Percentiles rank a stretch among this genome's conserved stretches.
Conservation (phyloP, 2,113 vertebrate genomes). For the Aldabrachelys gigantea region DNA sequence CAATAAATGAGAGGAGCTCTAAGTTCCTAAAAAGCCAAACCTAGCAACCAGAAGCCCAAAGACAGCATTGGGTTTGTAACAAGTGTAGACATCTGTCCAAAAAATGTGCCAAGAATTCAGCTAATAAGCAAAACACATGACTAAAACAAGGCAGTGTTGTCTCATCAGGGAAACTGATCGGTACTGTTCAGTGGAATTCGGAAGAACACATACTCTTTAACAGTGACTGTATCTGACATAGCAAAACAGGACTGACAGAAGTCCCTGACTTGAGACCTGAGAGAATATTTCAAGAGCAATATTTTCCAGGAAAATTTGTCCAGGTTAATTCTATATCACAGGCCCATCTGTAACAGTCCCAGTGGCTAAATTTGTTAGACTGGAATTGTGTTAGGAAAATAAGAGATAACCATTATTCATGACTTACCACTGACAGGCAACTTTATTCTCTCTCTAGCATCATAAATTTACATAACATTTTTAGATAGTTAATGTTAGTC, state of each 20-base stretch:
- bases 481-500: background rate
- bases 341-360: background rate
- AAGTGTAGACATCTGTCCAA: constrained; percentile 56
- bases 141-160: constrained; percentile 62
- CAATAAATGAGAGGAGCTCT: background rate
- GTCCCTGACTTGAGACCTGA: background rate
- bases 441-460: background rate
- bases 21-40: constrained; percentile 60
- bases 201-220: constrained; percentile 1
- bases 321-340: background rate
- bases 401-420: background rate
- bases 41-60: constrained; percentile 54
- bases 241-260: background rate
- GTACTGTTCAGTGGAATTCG: background rate
- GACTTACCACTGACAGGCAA: background rate
- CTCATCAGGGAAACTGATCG: constrained; percentile 50
- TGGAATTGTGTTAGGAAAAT: background rate
- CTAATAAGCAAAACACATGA: constrained; percentile 41
- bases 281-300: background rate
- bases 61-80: constrained; percentile 68
- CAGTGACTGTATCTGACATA: background rate
- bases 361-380: background rate
- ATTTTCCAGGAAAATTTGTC: constrained; percentile 1
- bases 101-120: constrained; percentile 66
- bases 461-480: background rate